These are phyloP conservation scores for Chinchilla lanigera DNA, from an alignment of 2,113 vertebrate genomes.

Conservation along the genomic window DNA sequence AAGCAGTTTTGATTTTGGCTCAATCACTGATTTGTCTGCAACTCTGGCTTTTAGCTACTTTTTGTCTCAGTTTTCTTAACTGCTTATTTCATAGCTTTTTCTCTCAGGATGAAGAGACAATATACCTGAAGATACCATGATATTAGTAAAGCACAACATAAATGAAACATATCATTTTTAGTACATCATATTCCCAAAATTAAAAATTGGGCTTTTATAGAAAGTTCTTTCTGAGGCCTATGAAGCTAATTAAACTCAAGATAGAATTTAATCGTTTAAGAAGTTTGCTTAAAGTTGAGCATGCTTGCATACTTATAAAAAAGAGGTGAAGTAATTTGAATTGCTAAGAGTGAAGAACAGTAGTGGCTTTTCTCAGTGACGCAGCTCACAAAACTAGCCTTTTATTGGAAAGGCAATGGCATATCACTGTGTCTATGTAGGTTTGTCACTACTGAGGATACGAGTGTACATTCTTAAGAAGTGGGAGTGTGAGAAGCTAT, in stretches of 20 bases:
- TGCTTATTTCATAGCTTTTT: not conserved
- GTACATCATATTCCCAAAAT: not conserved
- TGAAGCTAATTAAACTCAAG: not conserved
- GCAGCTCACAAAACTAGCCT: not conserved
- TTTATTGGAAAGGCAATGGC: not conserved
- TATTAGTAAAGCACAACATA: not conserved
- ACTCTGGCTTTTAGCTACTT: not conserved
- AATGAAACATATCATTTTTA: not conserved
- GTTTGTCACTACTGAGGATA: not conserved
- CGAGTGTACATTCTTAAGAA: not conserved
- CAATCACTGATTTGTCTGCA: not conserved
- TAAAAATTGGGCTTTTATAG: not conserved
- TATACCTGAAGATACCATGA: not conserved
- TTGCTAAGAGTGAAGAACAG: not conserved
- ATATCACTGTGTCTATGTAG: not conserved
- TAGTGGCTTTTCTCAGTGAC: not conserved
- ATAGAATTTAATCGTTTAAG: conserved; percentile 31
- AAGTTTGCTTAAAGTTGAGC: not conserved
- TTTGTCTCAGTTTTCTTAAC: not conserved
- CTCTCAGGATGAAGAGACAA: not conserved
- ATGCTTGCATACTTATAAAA: not conserved
- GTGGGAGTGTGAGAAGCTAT: not conserved
- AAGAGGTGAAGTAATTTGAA: not conserved
- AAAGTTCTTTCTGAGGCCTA: not conserved
- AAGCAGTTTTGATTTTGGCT: not conserved